phyloP scores from a whole-genome alignment of 35 echinoderm and acorn worm species.

The Apostichopus japonicus region DNA sequence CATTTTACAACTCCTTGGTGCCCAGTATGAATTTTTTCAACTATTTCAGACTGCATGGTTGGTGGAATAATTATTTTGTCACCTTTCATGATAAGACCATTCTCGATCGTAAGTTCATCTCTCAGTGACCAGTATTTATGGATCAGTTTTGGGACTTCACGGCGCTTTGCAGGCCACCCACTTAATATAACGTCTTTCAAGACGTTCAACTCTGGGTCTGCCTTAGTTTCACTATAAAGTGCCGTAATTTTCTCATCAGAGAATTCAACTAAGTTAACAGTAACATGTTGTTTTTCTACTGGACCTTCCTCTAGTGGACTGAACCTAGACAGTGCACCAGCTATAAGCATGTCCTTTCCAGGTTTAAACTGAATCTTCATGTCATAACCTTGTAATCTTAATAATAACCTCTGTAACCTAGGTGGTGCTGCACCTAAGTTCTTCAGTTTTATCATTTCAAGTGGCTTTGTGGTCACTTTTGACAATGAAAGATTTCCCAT shows the following conservation, averaged over 20 bases:
- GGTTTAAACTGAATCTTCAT: too few species aligned
- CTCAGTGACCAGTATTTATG: background rate
- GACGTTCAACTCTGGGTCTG: background rate
- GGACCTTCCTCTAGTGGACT: too few species aligned
- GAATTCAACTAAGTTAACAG: too few species aligned
- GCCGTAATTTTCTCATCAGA: background rate
- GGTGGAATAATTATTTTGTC: background rate
- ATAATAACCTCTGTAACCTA: too few species aligned
- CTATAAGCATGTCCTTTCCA: too few species aligned
- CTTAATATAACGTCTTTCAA: background rate
- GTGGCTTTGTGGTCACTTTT: background rate
- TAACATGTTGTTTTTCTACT: too few species aligned
- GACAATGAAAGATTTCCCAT: constrained; percentile 47
- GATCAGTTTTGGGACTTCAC: background rate
- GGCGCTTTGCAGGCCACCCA: background rate
- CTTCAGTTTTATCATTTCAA: too few species aligned
- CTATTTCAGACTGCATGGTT: background rate
- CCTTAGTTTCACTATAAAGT: background rate
- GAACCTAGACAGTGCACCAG: too few species aligned
- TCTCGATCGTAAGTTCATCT: background rate
- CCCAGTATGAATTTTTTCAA: constrained; percentile 24
- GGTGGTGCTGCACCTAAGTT: too few species aligned
- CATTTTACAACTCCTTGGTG: constrained; percentile 19
- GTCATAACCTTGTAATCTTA: too few species aligned
- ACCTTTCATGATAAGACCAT: constrained; percentile 6